phyloP scores from a whole-genome alignment of 2,888 invertebrate species.

The Lampropteryx suffumata region DNA sequence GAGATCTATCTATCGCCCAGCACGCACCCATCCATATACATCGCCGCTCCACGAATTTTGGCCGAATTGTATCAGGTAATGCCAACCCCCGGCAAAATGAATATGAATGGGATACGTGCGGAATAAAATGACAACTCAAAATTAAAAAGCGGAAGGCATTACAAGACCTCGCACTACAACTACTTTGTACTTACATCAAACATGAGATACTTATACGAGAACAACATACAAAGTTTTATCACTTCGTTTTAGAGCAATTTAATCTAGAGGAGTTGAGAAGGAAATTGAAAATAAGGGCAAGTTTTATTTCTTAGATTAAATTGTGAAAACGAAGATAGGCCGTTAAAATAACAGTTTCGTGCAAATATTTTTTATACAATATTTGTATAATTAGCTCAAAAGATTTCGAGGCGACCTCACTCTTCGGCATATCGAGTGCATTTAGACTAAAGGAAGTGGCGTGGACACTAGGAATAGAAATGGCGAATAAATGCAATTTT shows the following conservation, averaged over 20 bases:
- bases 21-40: constrained; percentile 82
- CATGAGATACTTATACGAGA: constrained; percentile 38
- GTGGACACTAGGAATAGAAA: constrained; percentile 65
- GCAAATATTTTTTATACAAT: constrained; percentile 29
- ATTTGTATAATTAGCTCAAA: constrained; percentile 46
- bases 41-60: constrained; percentile 59
- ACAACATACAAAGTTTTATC: constrained; percentile 46
- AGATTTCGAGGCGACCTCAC: constrained; percentile 69
- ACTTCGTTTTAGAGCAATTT: constrained; percentile 50
- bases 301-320: constrained; percentile 39
- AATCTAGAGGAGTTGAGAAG: constrained; percentile 47
- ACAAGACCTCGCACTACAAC: constrained; percentile 73
- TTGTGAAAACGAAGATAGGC: constrained; percentile 42
- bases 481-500: constrained; percentile 33
- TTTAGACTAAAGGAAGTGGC: constrained; percentile 70
- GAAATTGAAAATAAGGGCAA: constrained; percentile 31
- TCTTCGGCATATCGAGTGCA: constrained; percentile 79
- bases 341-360: constrained; percentile 44
- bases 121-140: constrained; percentile 83
- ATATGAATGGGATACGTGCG: constrained; percentile 84
- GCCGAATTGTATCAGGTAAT: constrained; percentile 58
- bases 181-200: constrained; percentile 71
- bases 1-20: constrained; percentile 67
- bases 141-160: constrained; percentile 72
- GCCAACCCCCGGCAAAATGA: constrained; percentile 82